Evolutionary conservation across 2,113 vertebrate species (phyloP).

Genomic region (Anser cygnoides): DNA sequence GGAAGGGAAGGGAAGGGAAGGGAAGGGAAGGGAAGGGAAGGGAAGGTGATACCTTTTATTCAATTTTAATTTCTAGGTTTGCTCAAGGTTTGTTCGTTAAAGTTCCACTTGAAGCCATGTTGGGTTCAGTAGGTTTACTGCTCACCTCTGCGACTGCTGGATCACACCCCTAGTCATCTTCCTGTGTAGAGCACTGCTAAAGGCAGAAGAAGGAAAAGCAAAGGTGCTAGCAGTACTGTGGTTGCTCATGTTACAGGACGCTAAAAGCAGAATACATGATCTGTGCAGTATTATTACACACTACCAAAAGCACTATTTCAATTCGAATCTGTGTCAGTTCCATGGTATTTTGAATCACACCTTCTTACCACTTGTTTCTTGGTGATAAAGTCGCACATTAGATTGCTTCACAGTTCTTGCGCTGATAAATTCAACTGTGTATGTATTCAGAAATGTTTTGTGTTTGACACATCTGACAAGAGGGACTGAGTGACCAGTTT

Average conservation of each 20-base stretch:
- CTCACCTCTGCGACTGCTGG: neutral
- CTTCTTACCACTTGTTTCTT: neutral
- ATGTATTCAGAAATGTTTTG: neutral
- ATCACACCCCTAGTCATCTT: neutral
- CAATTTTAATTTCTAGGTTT: neutral
- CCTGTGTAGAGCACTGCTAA: neutral
- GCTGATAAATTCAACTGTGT: neutral
- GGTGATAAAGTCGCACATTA: neutral
- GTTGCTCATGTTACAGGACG: neutral
- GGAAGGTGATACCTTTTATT: rapidly evolving
- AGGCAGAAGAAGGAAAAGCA: neutral
- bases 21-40: no score
- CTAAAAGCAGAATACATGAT: rapidly evolving
- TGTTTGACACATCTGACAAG: neutral
- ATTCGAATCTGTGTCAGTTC: neutral
- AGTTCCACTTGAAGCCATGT: neutral
- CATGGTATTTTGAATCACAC: neutral
- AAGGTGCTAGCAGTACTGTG: neutral
- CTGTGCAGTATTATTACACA: neutral
- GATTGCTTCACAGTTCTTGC: neutral
- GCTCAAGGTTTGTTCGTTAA: rapidly evolving
- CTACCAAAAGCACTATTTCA: neutral
- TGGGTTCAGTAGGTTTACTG: neutral
- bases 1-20: no score
- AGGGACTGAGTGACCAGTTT: neutral